Evolutionary conservation across 2,797 vertebrate genomes (phyloP).

Genomic region (Yasuhikotakia modesta): DNA sequence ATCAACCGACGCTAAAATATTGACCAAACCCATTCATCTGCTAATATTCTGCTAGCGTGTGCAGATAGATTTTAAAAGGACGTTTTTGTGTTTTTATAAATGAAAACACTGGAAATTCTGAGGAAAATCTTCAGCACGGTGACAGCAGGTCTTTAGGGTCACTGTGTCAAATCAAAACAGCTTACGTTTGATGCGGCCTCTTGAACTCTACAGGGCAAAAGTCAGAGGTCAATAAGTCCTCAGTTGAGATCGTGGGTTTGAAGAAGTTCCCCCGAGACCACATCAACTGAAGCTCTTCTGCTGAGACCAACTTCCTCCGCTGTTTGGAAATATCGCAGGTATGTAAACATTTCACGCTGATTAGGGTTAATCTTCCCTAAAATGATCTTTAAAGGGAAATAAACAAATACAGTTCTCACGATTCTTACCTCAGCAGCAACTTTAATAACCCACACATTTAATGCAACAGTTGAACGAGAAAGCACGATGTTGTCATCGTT

Average conservation of each 20-base stretch:
- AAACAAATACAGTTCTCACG: background rate
- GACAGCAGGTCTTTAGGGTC: constrained; percentile 15
- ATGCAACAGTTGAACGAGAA: background rate
- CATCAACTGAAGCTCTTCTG: constrained; percentile 64
- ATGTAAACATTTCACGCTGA: constrained; percentile 70
- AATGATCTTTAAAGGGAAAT: constrained; percentile 58
- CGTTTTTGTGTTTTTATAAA: no score
- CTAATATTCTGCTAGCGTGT: background rate
- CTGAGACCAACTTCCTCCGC: constrained; percentile 69
- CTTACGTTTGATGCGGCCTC: constrained; percentile 47
- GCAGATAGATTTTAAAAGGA: background rate
- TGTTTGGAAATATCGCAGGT: constrained; percentile 50
- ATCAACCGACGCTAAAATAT: background rate
- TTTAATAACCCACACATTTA: background rate
- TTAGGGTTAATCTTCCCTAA: constrained; percentile 71
- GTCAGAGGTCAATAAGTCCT: constrained; percentile 72
- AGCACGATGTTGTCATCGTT: background rate
- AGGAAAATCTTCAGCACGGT: background rate
- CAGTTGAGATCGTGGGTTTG: constrained; percentile 62
- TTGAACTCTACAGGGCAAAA: constrained; percentile 50
- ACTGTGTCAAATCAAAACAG: constrained; percentile 44
- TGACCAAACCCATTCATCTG: background rate
- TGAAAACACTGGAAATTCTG: background rate
- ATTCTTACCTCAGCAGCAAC: background rate
- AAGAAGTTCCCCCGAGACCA: constrained; percentile 64